These are phyloP conservation scores for Mus caroli DNA, from an alignment of 2,797 vertebrate genomes.

Conservation along the genomic window DNA sequence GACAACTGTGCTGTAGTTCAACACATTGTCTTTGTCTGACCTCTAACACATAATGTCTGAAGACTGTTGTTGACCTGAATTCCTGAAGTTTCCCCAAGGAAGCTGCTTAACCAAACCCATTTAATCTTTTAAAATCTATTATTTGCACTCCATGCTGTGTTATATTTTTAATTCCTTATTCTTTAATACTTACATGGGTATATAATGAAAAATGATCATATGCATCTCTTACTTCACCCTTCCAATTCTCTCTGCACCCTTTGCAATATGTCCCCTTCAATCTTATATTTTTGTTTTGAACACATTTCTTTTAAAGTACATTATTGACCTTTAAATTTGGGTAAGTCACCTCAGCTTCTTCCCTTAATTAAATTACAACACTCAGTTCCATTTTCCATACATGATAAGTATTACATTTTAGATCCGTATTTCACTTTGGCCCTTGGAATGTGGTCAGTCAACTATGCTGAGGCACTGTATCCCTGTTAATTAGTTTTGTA, in stretches of 20 bases:
- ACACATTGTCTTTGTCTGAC: slow-evolving; percentile 76
- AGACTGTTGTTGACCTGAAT: slow-evolving; percentile 71
- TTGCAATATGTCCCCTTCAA: not conserved
- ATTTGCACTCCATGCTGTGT: not conserved
- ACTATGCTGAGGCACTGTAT: not conserved
- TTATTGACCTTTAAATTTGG: not conserved
- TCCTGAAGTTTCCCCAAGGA: slow-evolving; percentile 65
- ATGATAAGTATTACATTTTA: not conserved
- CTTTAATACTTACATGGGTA: not conserved
- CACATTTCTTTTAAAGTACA: slow-evolving; percentile 17
- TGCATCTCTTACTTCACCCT: not conserved
- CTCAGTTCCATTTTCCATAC: not conserved
- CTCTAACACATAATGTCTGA: slow-evolving; percentile 51
- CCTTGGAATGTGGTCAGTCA: not conserved
- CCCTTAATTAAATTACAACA: slow-evolving; percentile 40
- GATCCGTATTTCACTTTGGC: not conserved
- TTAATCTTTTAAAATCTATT: not conserved
- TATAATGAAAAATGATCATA: not conserved
- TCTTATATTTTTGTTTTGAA: not conserved
- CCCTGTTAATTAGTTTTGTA: not conserved
- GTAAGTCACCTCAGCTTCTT: not conserved
- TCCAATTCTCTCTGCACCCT: not conserved
- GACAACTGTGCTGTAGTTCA: slow-evolving; percentile 56
- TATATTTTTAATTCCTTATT: not conserved
- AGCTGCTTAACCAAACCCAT: slow-evolving; percentile 62